Percentiles rank a stretch among this genome's conserved stretches.
Conservation (phyloP, 1,140 invertebrate species). For the Hormaphis cornu region DNA sequence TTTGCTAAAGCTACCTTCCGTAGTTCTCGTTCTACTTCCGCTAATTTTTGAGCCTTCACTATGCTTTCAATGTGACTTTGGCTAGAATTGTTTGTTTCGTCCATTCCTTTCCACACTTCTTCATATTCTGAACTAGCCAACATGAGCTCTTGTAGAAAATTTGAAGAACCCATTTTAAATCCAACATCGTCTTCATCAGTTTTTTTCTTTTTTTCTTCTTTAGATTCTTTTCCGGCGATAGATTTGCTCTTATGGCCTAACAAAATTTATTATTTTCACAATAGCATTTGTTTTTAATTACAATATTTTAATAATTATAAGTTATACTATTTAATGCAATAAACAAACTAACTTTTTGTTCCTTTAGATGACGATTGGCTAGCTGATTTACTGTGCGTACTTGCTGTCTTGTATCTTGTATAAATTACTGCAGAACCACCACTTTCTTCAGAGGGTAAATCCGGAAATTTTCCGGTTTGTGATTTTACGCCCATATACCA, state of each 20-base stretch:
- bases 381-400: conserved; percentile 63
- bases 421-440: conserved; percentile 77
- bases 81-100: conserved; percentile 58
- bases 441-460: conserved; percentile 79
- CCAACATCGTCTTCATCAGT: conserved; percentile 50
- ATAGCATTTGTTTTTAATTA: background rate
- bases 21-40: conserved; percentile 74
- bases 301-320: background rate
- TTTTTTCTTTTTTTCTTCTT: conserved; percentile 48
- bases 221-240: conserved; percentile 43
- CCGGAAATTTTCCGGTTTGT: conserved; percentile 77
- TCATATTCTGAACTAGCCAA: conserved; percentile 49
- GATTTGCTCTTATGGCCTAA: conserved; percentile 26
- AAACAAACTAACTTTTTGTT: conserved; percentile 49
- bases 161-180: conserved; percentile 46
- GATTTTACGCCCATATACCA: conserved; percentile 73
- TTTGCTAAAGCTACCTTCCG: conserved; percentile 47
- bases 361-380: conserved; percentile 60
- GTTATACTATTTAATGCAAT: background rate
- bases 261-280: background rate
- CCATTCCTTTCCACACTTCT: conserved; percentile 70
- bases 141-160: conserved; percentile 46
- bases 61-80: conserved; percentile 70
- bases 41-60: conserved; percentile 70
- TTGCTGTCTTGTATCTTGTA: conserved; percentile 50